Evolutionary conservation across 2,888 invertebrate genomes (phyloP), one percentile per base, ranked within the genome.

Genomic region (Sinotaia quadrata): DNA sequence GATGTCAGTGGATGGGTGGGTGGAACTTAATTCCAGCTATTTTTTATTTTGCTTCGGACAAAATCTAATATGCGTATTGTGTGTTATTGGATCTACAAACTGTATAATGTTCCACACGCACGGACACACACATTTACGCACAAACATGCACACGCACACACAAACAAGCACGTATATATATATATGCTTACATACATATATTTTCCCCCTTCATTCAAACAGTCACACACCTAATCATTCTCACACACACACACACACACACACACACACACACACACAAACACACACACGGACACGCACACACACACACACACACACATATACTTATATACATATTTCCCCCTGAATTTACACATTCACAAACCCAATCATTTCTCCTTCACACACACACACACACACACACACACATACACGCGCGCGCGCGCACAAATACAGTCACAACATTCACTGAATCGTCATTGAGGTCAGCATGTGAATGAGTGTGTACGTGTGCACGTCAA

Each of bases 241-340:
- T 34, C 33, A 31, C 7, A 31, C 31, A 12, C 21, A 57, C 57
- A 57, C 36, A 36, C 34, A 34, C 18, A n/a, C 36, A 10, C n/a
- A n/a, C 36, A n/a, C 57, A 57, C 57, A 57, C 57, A 57, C 36
- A 34, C 57, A 57, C 57, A 36, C 57, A 36, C 57, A 57, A 34
- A 3, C 57, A 36, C 57, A 21, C 36, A 57, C 37, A n/a, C 57
- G 37, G 7, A 58, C 58, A 58, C n/a, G 10, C 57, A 57, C 33
- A 37, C 37, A 57, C 57, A 37, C 36, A 57, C 57, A 37, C 37
- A 57, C 36, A 37, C 37, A 57, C 57, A 37, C 37, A 57, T n/a
- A n/a, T n/a, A n/a, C n/a, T n/a, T n/a, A n/a, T n/a, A n/a, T n/a
- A n/a, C n/a, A n/a, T n/a, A n/a, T n/a, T n/a, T n/a, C n/a, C n/a